phyloP scores from a whole-genome alignment of 2,888 invertebrate species.

The Acanthosoma haemorrhoidale region DNA sequence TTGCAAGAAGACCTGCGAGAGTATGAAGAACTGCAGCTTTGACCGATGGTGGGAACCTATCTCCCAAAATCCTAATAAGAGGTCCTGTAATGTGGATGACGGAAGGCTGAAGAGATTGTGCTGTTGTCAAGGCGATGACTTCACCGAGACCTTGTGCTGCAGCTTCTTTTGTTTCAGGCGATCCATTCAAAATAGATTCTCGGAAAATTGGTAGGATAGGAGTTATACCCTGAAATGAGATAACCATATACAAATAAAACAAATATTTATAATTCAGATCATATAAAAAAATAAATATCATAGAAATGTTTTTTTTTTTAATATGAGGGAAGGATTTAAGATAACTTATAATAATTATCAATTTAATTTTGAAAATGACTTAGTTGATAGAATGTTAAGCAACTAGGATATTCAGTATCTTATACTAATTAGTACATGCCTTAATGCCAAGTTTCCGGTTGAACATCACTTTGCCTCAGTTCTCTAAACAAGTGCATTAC shows the following conservation, averaged over 20 bases:
- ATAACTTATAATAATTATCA: background rate
- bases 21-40: slow-evolving; percentile 95
- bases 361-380: background rate
- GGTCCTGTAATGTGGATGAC: slow-evolving; percentile 98
- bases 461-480: no score
- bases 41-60: slow-evolving; percentile 87
- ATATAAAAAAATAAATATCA: background rate
- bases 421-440: no score
- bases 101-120: slow-evolving; percentile 85
- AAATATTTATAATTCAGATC: background rate
- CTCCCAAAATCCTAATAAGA: slow-evolving; percentile 92
- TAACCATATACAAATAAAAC: background rate
- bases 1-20: slow-evolving; percentile 81
- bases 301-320: background rate
- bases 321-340: background rate
- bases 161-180: slow-evolving; percentile 91
- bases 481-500: no score
- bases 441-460: no score
- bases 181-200: slow-evolving; percentile 91
- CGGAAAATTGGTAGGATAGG: slow-evolving; percentile 92
- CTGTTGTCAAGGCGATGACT: slow-evolving; percentile 71
- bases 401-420: no score
- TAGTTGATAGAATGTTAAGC: no score
- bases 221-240: slow-evolving; percentile 64
- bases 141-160: slow-evolving; percentile 86